Base-by-base conservation (phyloP, 1,140 invertebrate genomes). In the Apis cerana region DNA sequence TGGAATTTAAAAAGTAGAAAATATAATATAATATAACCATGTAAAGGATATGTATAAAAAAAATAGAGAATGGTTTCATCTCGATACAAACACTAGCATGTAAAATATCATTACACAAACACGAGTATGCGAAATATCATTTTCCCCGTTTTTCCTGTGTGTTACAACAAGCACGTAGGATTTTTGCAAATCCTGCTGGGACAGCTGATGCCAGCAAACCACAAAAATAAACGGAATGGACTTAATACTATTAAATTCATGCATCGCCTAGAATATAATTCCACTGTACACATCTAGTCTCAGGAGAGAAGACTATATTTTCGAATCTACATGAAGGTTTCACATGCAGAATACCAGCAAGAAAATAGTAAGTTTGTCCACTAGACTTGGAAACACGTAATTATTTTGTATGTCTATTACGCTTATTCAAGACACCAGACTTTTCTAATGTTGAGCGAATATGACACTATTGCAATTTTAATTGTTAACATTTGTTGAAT, bases 161-260 rank as follows among this genome's bases (percentile, higher is more conserved):
- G 23, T 11, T 19, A 50, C 43, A 12, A 12, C 27, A n/a, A 17
- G 27, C 27, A 23, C 58, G 52, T 54, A 56, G 21, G 19, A 67
- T 67, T 67, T 59, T 61, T 70, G 23, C 43, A 50, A 78, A 33
- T 2, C 11, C 67, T 52, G 27, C 12, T 17, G 33, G 65, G 67
- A 69, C 19, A 64, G 67, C 27, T 54, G 33, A 19, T 70, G 23
- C 19, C 19, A 7, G 77, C 67, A 27, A 27, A 61, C 21, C 58
- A 9, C 67, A n/a, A 27, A 78, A 52, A 27, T 58, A 69, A 78
- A 21, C 12, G 33, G 23, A 70, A 70, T 52, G 71, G 50, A 70
- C 23, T 71, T 79, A 62, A 71, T 48, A 50, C 48, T 23, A 70
- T 71, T 79, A 70, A 79, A 79, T 71, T 79, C 67, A 17, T 71